Evolutionary conservation across 2,888 invertebrate species (phyloP).

Genomic region (Drosophila anomelani): DNA sequence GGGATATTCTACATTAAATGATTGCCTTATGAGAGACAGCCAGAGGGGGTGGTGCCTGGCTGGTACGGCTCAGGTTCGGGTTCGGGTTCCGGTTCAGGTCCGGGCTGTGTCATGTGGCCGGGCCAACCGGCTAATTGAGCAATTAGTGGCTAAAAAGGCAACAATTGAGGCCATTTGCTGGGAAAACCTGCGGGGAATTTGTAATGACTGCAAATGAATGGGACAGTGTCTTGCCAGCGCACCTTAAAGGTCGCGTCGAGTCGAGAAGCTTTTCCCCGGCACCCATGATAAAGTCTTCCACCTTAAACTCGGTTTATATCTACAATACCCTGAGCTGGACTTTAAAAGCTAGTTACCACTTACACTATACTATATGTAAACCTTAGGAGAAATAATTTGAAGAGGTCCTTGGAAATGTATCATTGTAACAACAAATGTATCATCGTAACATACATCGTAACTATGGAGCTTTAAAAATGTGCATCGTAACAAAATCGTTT

Average conservation of each 20-base stretch:
- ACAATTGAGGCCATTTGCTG: constrained; percentile 53
- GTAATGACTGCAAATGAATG: constrained; percentile 48
- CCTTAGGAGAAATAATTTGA: background rate
- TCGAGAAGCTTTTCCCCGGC: background rate
- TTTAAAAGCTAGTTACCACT: background rate
- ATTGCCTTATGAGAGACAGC: constrained; percentile 30
- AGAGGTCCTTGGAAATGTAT: background rate
- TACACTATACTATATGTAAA: background rate
- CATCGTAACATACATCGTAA: too few relatives aligned
- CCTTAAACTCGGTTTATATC: background rate
- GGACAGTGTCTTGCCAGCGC: constrained; percentile 19
- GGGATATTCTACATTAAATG: constrained; percentile 36
- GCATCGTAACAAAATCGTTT: too few relatives aligned
- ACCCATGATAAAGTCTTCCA: background rate
- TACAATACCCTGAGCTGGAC: background rate
- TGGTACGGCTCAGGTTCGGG: constrained; percentile 9
- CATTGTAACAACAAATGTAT: too few relatives aligned
- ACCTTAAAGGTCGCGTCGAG: constrained; percentile 17
- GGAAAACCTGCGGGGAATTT: constrained; percentile 48
- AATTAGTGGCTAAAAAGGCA: constrained; percentile 52
- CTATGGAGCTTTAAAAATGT: too few relatives aligned
- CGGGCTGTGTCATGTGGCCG: constrained; percentile 43
- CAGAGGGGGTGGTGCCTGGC: constrained; percentile 7
- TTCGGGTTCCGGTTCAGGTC: constrained; percentile 15
- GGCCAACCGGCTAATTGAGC: constrained; percentile 50